Evolutionary conservation across 2,113 vertebrate genomes (phyloP), one percentile per base, ranked within the genome.

Genomic region (Leucosticte australis): DNA sequence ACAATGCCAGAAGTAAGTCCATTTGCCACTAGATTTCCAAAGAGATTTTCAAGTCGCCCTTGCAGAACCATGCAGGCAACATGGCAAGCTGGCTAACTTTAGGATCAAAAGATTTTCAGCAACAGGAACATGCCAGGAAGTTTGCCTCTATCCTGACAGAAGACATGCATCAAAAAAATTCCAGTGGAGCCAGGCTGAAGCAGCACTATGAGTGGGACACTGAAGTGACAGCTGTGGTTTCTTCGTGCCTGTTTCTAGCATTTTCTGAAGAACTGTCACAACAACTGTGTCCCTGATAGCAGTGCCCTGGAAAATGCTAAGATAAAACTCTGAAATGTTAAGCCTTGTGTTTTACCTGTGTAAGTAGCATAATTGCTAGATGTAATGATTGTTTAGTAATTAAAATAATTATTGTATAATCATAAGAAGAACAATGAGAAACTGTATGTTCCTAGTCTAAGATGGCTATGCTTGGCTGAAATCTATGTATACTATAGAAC

Each of bases 261-360:
- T 39, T 53, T 73, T 53, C 57, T 68, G 46, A 92, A 84, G 52
- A 71, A 41, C 39, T 64, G 31, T 28, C 37, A 42, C 49, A 92
- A 41, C 1, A 2, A 2, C 5, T 2, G 0, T 10, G 12, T 50
- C 47, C 31, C n/a, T n/a, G n/a, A n/a, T n/a, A n/a, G n/a, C n/a
- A n/a, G n/a, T n/a, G n/a, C n/a, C n/a, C n/a, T n/a, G n/a, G n/a
- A n/a, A n/a, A n/a, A n/a, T n/a, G n/a, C n/a, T n/a, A n/a, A n/a
- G n/a, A n/a, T n/a, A n/a, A n/a, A n/a, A n/a, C n/a, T n/a, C n/a
- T n/a, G n/a, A n/a, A n/a, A n/a, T n/a, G n/a, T n/a, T n/a, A n/a
- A n/a, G n/a, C n/a, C n/a, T n/a, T n/a, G n/a, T n/a, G n/a, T n/a
- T n/a, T n/a, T n/a, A n/a, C n/a, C n/a, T n/a, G n/a, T n/a, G n/a